Evolutionary conservation across 2,113 vertebrate genomes (phyloP).

Genomic region (Alces alces): DNA sequence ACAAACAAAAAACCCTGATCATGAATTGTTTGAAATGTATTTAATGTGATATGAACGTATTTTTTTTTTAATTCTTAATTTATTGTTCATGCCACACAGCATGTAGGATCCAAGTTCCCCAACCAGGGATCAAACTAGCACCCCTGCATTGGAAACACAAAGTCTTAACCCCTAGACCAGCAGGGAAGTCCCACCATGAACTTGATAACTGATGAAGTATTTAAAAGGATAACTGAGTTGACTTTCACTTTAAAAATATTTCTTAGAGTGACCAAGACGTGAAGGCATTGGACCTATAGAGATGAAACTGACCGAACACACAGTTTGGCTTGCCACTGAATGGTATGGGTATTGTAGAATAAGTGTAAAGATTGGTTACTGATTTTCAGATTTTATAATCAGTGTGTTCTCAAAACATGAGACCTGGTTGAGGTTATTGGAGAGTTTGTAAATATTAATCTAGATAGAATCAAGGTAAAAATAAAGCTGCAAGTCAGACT

Average conservation of each 20-base stretch:
- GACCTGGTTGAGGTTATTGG: background rate
- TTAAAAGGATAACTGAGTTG: background rate
- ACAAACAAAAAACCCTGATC: background rate
- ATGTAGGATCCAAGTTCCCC: background rate
- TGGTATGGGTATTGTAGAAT: background rate
- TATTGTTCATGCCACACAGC: background rate
- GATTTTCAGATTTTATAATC: background rate
- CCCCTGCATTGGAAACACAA: background rate
- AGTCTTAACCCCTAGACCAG: background rate
- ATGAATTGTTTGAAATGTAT: background rate
- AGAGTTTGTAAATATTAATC: background rate
- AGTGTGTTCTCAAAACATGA: background rate
- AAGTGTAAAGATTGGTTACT: background rate
- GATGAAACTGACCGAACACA: background rate
- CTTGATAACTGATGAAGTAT: conserved; percentile 20
- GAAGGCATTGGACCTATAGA: background rate
- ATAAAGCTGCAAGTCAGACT: background rate
- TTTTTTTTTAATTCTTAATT: background rate
- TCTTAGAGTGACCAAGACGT: background rate
- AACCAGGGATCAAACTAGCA: background rate
- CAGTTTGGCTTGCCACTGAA: background rate
- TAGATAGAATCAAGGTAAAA: background rate
- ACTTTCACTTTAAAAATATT: background rate
- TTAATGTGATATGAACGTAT: background rate
- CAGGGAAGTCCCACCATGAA: background rate